Conservation (phyloP, 2,113 vertebrate genomes). For the Dendrocopos noguchii region DNA sequence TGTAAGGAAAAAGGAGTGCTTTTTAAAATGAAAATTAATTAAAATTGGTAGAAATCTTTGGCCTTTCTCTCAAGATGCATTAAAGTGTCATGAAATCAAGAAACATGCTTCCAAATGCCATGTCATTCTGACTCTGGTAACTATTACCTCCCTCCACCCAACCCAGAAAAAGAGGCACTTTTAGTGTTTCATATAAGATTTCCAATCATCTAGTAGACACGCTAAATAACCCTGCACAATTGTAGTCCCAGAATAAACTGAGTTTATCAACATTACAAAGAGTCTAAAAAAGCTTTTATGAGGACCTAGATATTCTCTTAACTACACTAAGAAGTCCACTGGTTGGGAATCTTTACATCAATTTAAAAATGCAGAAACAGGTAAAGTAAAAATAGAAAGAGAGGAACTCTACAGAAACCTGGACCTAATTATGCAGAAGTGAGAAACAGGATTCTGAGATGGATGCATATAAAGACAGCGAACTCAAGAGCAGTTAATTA, state of each 20-base stretch:
- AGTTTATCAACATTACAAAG: slow-evolving; percentile 65
- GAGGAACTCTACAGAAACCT: slow-evolving; percentile 39
- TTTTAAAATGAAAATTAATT: slow-evolving; percentile 69
- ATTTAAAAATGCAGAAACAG: slow-evolving; percentile 51
- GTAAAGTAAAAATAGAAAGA: slow-evolving; percentile 47
- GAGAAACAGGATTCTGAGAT: background rate
- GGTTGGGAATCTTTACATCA: slow-evolving; percentile 59
- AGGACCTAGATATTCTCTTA: slow-evolving; percentile 62
- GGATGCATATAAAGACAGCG: slow-evolving; percentile 26
- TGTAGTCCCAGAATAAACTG: slow-evolving; percentile 62
- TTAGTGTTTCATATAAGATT: slow-evolving; percentile 80
- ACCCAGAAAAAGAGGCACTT: slow-evolving; percentile 84
- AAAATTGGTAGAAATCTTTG: slow-evolving; percentile 81
- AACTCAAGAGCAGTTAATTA: slow-evolving; percentile 45
- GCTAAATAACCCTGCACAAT: slow-evolving; percentile 66
- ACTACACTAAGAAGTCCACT: slow-evolving; percentile 60
- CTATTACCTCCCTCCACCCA: slow-evolving; percentile 68
- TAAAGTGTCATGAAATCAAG: slow-evolving; percentile 78
- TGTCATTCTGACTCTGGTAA: slow-evolving; percentile 72
- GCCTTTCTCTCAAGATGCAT: slow-evolving; percentile 80
- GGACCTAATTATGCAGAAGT: slow-evolving; percentile 14
- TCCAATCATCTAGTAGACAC: slow-evolving; percentile 75
- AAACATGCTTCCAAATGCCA: slow-evolving; percentile 71
- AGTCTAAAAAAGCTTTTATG: slow-evolving; percentile 64
- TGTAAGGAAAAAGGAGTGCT: slow-evolving; percentile 80